Percentiles rank a stretch among this genome's conserved stretches.
phyloP scores from a whole-genome alignment of 1,140 invertebrate genomes.

The Drosophila chauvacae region DNA sequence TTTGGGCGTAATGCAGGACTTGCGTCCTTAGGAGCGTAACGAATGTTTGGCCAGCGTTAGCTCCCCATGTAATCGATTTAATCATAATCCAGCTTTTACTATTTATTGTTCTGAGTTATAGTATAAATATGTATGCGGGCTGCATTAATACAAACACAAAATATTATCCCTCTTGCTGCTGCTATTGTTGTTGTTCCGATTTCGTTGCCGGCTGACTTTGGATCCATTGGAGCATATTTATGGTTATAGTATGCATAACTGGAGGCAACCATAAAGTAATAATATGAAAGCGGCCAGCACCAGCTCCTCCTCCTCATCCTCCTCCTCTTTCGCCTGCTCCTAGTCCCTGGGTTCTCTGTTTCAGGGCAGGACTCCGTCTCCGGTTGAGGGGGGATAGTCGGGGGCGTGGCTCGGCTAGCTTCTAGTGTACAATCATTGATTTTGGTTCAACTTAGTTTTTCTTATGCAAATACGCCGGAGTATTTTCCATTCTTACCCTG shows the following conservation, averaged over 20 bases:
- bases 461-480: conserved; percentile 77
- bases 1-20: conserved; percentile 63
- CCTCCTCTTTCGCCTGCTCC: not conserved
- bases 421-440: conserved; percentile 78
- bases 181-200: conserved; percentile 17
- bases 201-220: conserved; percentile 46
- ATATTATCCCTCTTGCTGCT: conserved; percentile 58
- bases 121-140: conserved; percentile 74
- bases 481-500: conserved; percentile 71
- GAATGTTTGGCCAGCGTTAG: conserved; percentile 49
- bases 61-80: conserved; percentile 80
- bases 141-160: conserved; percentile 82
- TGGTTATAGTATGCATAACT: conserved; percentile 83
- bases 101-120: conserved; percentile 83
- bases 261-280: conserved; percentile 82
- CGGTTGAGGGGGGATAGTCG: conserved; percentile 6
- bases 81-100: conserved; percentile 83
- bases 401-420: conserved; percentile 62
- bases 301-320: not conserved
- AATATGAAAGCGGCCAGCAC: conserved; percentile 65
- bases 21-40: conserved; percentile 19
- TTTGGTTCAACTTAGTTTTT: conserved; percentile 80
- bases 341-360: conserved; percentile 34
- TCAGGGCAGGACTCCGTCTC: conserved; percentile 53
- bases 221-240: conserved; percentile 71